A percentile compares a stretch with the other conserved stretches of the same genome.
Evolutionary conservation across 23 tunicate genomes (phyloP).

Genomic region (Ciona savignyi): DNA sequence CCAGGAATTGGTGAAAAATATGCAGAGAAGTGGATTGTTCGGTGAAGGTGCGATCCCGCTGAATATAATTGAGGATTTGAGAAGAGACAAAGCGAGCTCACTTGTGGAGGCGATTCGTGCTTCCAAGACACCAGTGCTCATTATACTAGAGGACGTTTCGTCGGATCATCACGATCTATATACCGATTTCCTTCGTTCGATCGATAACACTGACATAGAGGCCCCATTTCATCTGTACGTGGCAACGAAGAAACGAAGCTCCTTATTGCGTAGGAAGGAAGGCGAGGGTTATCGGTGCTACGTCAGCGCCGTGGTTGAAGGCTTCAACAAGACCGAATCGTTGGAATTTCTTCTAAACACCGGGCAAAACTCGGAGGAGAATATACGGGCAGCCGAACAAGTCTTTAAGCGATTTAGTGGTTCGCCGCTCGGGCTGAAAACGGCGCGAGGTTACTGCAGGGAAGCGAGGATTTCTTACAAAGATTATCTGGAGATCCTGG

Average conservation of each 20-base stretch:
- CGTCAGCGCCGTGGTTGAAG: constrained; percentile 3
- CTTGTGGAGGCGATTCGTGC: background rate
- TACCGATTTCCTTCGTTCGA: background rate
- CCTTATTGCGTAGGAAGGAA: background rate
- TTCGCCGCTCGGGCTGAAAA: constrained; percentile 31
- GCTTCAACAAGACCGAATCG: constrained; percentile 26
- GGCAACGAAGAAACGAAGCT: background rate
- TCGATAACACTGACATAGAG: background rate
- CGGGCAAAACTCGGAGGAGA: background rate
- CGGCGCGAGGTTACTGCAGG: constrained; percentile 29
- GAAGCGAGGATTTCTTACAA: constrained; percentile 9
- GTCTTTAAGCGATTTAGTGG: constrained; percentile 36
- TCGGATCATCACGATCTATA: background rate
- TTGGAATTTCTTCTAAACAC: constrained; percentile 8
- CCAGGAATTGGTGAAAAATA: constrained; percentile 12
- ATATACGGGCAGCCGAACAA: constrained; percentile 10
- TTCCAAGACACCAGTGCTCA: background rate
- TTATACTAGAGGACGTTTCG: background rate
- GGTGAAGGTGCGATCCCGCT: background rate
- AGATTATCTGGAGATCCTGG: constrained; percentile 29
- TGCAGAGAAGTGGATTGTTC: background rate
- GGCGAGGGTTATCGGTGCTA: background rate
- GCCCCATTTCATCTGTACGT: background rate
- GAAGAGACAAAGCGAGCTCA: background rate
- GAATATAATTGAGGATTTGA: background rate